phyloP scores from a whole-genome alignment of 2,113 vertebrate genomes.

The Crotalus viridis region DNA sequence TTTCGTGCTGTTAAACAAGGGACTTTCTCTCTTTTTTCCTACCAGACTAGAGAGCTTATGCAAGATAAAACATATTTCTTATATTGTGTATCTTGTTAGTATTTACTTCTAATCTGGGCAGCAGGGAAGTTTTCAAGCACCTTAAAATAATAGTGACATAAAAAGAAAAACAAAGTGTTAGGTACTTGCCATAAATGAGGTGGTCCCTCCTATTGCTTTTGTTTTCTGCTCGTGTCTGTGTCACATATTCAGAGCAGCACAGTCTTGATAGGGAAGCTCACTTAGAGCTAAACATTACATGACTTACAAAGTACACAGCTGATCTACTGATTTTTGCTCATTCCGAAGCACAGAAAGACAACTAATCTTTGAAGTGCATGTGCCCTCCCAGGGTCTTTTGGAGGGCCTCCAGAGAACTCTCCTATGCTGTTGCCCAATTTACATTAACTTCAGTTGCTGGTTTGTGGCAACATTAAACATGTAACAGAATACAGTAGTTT shows the following conservation, averaged over 20 bases:
- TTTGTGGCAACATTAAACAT: not conserved
- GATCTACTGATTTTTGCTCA: not conserved
- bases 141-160: not conserved
- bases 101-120: rapidly evolving
- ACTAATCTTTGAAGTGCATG: not conserved
- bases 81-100: conserved; percentile 16
- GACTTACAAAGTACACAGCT: not conserved
- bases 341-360: not conserved
- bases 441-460: not conserved
- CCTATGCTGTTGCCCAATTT: not conserved
- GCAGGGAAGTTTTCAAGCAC: rapidly evolving
- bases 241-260: not conserved
- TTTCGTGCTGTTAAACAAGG: conserved; percentile 50
- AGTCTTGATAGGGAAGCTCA: not conserved
- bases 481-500: not conserved
- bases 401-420: not conserved
- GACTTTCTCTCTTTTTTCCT: conserved; percentile 38
- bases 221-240: not conserved
- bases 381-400: not conserved
- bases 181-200: not conserved
- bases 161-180: not conserved
- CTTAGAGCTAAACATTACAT: not conserved
- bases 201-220: not conserved
- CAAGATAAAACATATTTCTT: conserved; percentile 42
- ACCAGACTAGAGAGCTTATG: conserved; percentile 31